Base-by-base conservation (phyloP, 2,888 invertebrate genomes). In the Phyllotreta striolata region DNA sequence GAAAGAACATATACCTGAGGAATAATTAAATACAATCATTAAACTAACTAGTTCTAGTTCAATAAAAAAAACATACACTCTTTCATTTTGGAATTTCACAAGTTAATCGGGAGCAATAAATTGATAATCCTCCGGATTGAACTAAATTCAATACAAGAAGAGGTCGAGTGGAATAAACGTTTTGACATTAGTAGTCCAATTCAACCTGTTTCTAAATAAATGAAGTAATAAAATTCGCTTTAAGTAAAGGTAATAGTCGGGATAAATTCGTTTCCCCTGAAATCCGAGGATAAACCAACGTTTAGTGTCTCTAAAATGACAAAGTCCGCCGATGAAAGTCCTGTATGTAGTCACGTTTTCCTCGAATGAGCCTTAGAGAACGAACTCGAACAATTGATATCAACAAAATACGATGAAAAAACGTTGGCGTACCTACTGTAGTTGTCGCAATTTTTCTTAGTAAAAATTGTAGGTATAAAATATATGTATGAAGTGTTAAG, bases 371-470 rank as follows among this genome's bases (percentile, higher is more conserved):
- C 72, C 68, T 69, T 49, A 66, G 58, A 70, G 72, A 70, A 72
- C 73, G 68, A 72, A 72, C 69, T 66, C 68, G 68, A 69, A 70
- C 71, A 71, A 72, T 71, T 72, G 71, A 71, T 72, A 69, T 66
- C 66, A 69, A 24, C 24, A 24, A 24, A 24, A 24, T 24, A 24
- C 24, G 24, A 24, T 24, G 24, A 52, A 70, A 68, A 68, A 43
- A 24, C 52, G 55, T 35, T 12, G n/a, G 40, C 13, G 54, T 39
- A n/a, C n/a, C n/a, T n/a, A n/a, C n/a, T n/a, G 24, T 24, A 1
- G 24, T n/a, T n/a, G 24, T 4, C 24, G 24, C 24, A 1, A 24
- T 24, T 24, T 24, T 24, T 24, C n/a, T n/a, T n/a, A n/a, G n/a
- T n/a, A n/a, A n/a, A n/a, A n/a, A n/a, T n/a, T n/a, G n/a, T n/a